phyloP scores from a whole-genome alignment of 2,797 vertebrate species.

The Eulemur coronatus region DNA sequence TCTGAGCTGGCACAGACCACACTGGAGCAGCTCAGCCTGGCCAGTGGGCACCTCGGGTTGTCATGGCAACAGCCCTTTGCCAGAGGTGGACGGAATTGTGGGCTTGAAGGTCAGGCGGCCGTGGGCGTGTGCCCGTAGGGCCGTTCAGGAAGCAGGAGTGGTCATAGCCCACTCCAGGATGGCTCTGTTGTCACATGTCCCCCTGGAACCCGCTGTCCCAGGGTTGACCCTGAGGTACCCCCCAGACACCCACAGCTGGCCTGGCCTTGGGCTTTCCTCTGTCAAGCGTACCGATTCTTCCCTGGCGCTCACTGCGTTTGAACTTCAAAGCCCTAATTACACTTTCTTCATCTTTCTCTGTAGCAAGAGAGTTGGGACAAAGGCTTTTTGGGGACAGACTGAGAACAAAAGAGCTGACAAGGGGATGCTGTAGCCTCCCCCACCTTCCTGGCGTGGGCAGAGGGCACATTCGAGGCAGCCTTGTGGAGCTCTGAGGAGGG shows the following conservation, averaged over 20 bases:
- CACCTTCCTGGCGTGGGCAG: background rate
- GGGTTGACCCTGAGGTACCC: too few species aligned
- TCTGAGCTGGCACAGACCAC: background rate
- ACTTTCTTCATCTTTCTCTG: background rate
- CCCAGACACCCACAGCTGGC: background rate
- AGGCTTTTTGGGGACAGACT: background rate
- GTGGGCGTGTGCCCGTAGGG: background rate
- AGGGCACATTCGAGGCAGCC: background rate
- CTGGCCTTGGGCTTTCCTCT: background rate
- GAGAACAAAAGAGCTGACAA: background rate
- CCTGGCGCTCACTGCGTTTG: background rate
- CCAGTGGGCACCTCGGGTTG: background rate
- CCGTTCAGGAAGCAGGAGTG: background rate
- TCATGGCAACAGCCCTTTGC: background rate
- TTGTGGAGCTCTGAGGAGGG: background rate
- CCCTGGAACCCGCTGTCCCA: background rate
- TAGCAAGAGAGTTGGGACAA: too few species aligned
- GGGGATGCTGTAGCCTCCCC: background rate
- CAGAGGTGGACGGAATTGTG: background rate
- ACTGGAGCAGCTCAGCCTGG: too few species aligned
- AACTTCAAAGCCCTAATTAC: background rate
- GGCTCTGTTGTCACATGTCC: background rate
- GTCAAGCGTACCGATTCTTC: accelerated
- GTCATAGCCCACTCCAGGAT: background rate
- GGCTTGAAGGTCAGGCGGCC: too few species aligned